A percentile compares a stretch with the other conserved stretches of the same genome.
Evolutionary conservation across 2,113 vertebrate species (phyloP).

Genomic region (Sturnira hondurensis): DNA sequence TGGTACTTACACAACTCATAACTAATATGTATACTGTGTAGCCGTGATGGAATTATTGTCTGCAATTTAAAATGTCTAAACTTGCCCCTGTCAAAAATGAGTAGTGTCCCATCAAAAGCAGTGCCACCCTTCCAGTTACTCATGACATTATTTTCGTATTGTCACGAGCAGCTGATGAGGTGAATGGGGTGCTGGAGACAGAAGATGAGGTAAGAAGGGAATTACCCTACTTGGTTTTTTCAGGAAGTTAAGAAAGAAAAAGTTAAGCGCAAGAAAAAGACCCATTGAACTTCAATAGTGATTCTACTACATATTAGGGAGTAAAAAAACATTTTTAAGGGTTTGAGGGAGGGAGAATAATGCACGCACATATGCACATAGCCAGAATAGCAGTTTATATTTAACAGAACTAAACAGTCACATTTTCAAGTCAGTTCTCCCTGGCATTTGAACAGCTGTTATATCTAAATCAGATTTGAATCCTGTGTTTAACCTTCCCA

Average conservation of each 20-base stretch:
- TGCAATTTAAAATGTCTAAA: slow-evolving; percentile 25
- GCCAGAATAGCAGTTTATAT: slow-evolving; percentile 60
- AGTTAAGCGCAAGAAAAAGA: neutral
- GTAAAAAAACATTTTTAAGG: neutral
- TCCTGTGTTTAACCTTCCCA: slow-evolving; percentile 68
- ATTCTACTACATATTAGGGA: neutral
- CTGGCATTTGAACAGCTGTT: slow-evolving; percentile 75
- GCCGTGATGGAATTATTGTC: neutral
- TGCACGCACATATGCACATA: slow-evolving; percentile 9
- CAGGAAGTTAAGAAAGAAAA: slow-evolving; percentile 26
- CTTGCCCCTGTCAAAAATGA: slow-evolving; percentile 6
- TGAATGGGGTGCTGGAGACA: neutral
- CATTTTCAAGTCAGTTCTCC: slow-evolving; percentile 65
- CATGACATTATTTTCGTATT: neutral
- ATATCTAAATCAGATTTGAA: slow-evolving; percentile 65
- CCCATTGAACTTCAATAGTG: neutral
- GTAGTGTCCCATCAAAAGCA: neutral
- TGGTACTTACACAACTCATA: neutral
- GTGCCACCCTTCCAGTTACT: neutral
- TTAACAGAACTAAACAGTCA: slow-evolving; percentile 69
- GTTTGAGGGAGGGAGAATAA: neutral
- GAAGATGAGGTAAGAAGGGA: neutral
- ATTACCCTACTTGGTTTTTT: neutral
- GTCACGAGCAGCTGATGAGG: neutral
- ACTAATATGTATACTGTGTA: neutral